Evolutionary conservation across 1,140 invertebrate genomes (phyloP).

Genomic region (Brachionus manjavacas): DNA sequence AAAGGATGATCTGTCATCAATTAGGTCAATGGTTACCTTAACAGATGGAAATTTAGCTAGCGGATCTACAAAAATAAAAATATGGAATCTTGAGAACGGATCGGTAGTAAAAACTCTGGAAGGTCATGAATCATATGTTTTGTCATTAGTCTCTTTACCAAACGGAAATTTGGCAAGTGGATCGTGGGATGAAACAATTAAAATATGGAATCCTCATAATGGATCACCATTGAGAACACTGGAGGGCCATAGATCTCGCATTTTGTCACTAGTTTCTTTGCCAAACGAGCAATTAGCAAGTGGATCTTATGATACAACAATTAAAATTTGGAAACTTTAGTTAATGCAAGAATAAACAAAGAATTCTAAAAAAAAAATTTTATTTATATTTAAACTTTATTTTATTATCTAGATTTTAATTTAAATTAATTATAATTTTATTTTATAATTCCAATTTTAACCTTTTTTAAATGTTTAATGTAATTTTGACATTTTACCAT

Average conservation of each 20-base stretch:
- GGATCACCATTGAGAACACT: constrained; percentile 53
- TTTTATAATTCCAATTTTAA: no score
- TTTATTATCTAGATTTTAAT: no score
- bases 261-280: constrained; percentile 44
- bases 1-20: background rate
- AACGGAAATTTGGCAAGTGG: constrained; percentile 54
- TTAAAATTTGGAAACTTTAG: constrained; percentile 78
- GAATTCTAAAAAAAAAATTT: no score
- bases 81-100: background rate
- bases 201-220: constrained; percentile 57
- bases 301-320: constrained; percentile 95
- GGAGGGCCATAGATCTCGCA: constrained; percentile 60
- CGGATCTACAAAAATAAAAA: background rate
- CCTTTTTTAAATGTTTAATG: no score
- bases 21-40: background rate
- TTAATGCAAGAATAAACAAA: no score
- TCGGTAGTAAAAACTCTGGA: background rate
- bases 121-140: background rate
- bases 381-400: no score
- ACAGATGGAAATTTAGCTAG: background rate
- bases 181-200: constrained; percentile 59
- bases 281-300: constrained; percentile 72
- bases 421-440: no score
- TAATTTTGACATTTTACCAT: no score
- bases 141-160: background rate